These are phyloP conservation scores for Enteromius radiatus DNA, from an alignment of 2,797 vertebrate species.

Conservation along the genomic window DNA sequence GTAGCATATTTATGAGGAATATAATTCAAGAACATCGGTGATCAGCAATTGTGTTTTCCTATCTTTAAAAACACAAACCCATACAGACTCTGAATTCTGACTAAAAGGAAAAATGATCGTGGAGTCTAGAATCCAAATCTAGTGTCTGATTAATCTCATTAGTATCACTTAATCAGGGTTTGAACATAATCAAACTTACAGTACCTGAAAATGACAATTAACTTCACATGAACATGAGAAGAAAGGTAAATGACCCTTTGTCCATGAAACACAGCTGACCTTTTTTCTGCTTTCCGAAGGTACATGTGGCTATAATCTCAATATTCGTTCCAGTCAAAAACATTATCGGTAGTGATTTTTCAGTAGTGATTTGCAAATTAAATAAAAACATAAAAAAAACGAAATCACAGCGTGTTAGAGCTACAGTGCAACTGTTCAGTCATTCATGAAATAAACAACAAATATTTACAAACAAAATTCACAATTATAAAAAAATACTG, in stretches of 20 bases:
- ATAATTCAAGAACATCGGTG: slow-evolving; percentile 6
- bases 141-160: slow-evolving; percentile 28
- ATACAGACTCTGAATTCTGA: slow-evolving; percentile 9
- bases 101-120: neutral
- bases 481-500: slow-evolving; percentile 54
- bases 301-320: neutral
- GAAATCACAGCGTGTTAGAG: slow-evolving; percentile 67
- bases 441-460: slow-evolving; percentile 66
- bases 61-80: neutral
- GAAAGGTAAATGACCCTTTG: slow-evolving; percentile 14
- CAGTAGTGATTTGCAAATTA: slow-evolving; percentile 52
- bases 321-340: slow-evolving; percentile 3
- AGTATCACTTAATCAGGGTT: slow-evolving; percentile 34
- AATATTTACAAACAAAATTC: slow-evolving; percentile 72
- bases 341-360: slow-evolving; percentile 22
- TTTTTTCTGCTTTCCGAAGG: slow-evolving; percentile 43
- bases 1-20: neutral
- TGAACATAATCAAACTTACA: slow-evolving; percentile 36
- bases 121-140: slow-evolving; percentile 35
- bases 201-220: slow-evolving; percentile 22
- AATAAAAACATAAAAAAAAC: slow-evolving; percentile 60
- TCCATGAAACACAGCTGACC: slow-evolving; percentile 27
- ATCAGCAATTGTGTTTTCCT: neutral
- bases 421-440: slow-evolving; percentile 68
- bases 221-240: slow-evolving; percentile 20